A percentile compares a stretch with the other conserved stretches of the same genome.
Conservation (phyloP, 2,888 invertebrate genomes). For the Listrodromus nycthemerus region DNA sequence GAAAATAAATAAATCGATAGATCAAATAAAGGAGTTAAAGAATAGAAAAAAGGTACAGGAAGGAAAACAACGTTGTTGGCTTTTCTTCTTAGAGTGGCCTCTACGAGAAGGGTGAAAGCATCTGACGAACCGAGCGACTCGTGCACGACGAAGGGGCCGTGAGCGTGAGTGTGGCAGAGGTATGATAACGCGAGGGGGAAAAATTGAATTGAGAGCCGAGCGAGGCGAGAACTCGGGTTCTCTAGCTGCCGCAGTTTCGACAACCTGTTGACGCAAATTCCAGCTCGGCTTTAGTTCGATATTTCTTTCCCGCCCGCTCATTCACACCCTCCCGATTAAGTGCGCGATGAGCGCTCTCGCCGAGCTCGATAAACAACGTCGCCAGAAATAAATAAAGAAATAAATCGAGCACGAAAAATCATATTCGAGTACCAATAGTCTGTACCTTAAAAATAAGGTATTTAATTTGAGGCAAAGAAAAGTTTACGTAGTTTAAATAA, state of each 20-base stretch:
- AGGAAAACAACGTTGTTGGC: conserved; percentile 29
- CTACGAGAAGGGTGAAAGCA: conserved; percentile 32
- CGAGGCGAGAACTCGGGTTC: background rate
- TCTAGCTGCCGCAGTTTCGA: conserved; percentile 61
- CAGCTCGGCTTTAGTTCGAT: conserved; percentile 6
- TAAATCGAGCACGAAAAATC: too few relatives aligned
- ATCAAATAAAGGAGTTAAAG: conserved; percentile 7
- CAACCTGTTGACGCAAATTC: conserved; percentile 73
- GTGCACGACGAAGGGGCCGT: conserved; percentile 24
- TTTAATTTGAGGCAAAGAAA: too few relatives aligned
- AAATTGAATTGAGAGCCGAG: conserved; percentile 59
- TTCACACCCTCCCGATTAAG: conserved; percentile 16
- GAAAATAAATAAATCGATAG: background rate
- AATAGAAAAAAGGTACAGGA: conserved; percentile 17
- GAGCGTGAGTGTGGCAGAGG: conserved; percentile 7
- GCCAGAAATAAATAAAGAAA: background rate
- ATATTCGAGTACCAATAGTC: too few relatives aligned
- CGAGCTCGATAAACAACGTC: background rate
- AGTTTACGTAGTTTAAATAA: too few relatives aligned
- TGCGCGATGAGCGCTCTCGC: background rate
- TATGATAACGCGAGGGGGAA: conserved; percentile 13
- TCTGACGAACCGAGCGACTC: conserved; percentile 44
- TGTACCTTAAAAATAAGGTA: too few relatives aligned
- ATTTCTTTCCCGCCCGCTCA: conserved; percentile 29
- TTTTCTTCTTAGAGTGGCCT: conserved; percentile 40